Conservation (phyloP, 1,140 invertebrate genomes). For the Tetramorium alpestre region DNA sequence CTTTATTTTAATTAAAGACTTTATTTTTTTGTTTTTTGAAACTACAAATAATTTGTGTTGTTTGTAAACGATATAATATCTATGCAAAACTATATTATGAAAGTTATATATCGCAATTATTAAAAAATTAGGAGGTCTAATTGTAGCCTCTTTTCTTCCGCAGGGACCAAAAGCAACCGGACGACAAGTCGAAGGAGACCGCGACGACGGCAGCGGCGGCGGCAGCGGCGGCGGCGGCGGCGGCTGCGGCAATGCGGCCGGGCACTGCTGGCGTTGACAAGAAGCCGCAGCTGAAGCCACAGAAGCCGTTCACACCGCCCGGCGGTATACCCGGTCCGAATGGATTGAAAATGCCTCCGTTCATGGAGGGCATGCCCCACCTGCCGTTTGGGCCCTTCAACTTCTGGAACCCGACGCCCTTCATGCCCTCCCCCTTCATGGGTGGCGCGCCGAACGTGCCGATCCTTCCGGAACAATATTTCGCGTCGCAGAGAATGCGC, state of each 20-base stretch:
- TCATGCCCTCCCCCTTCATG: slow-evolving; percentile 88
- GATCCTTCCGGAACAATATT: slow-evolving; percentile 89
- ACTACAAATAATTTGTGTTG: neutral
- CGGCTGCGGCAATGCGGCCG: slow-evolving; percentile 78
- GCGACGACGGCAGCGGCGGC: slow-evolving; percentile 80
- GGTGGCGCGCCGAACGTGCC: slow-evolving; percentile 84
- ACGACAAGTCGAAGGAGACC: slow-evolving; percentile 84
- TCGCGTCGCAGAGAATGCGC: slow-evolving; percentile 93
- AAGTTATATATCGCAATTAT: neutral
- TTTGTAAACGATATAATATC: neutral
- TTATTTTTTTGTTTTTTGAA: neutral
- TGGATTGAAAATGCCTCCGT: slow-evolving; percentile 89
- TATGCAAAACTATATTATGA: neutral
- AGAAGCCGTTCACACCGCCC: slow-evolving; percentile 88
- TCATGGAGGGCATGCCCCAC: slow-evolving; percentile 86
- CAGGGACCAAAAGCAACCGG: slow-evolving; percentile 85
- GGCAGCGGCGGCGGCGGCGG: slow-evolving; percentile 82
- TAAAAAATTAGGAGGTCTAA: neutral
- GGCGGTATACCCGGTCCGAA: slow-evolving; percentile 86
- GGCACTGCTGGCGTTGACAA: slow-evolving; percentile 83
- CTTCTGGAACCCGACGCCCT: slow-evolving; percentile 87
- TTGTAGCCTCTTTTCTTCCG: neutral
- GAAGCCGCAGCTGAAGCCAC: slow-evolving; percentile 87
- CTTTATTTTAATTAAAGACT: neutral
- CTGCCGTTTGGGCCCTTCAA: slow-evolving; percentile 88